Evolutionary conservation across 2,888 invertebrate genomes (phyloP).

Genomic region (Drosophila diplacantha): DNA sequence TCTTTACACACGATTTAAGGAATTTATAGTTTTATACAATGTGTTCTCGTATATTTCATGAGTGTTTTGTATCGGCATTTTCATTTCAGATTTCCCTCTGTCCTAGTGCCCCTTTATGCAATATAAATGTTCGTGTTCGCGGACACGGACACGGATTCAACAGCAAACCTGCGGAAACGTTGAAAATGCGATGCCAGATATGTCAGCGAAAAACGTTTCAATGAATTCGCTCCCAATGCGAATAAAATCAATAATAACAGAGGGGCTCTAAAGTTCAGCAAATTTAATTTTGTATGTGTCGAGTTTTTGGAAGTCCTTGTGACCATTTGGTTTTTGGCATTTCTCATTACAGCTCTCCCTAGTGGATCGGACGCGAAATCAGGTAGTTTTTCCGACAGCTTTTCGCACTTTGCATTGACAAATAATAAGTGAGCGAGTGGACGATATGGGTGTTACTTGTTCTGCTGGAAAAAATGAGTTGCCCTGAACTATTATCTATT

Average conservation of each 20-base stretch:
- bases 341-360: conserved; percentile 21
- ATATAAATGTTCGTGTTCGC: conserved; percentile 15
- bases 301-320: conserved; percentile 53
- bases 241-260: conserved; percentile 33
- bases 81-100: conserved; percentile 10
- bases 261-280: conserved; percentile 54
- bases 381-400: conserved; percentile 2
- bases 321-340: conserved; percentile 41
- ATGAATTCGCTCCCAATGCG: conserved; percentile 19
- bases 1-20: conserved; percentile 26
- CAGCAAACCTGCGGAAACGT: conserved; percentile 32
- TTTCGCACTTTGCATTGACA: conserved; percentile 3
- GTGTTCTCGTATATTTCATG: conserved; percentile 18
- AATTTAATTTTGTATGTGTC: conserved; percentile 49
- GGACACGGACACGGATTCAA: conserved; percentile 13
- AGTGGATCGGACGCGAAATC: conserved; percentile 2
- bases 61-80: conserved; percentile 20
- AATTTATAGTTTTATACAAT: conserved; percentile 37
- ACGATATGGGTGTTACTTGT: neutral
- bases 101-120: conserved; percentile 5
- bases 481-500: neutral
- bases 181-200: conserved; percentile 36
- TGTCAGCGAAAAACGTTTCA: conserved; percentile 35
- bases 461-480: neutral
- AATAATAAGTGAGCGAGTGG: neutral